Conservation (phyloP, 2,113 vertebrate genomes). For the Erythrocercus mccallii region DNA sequence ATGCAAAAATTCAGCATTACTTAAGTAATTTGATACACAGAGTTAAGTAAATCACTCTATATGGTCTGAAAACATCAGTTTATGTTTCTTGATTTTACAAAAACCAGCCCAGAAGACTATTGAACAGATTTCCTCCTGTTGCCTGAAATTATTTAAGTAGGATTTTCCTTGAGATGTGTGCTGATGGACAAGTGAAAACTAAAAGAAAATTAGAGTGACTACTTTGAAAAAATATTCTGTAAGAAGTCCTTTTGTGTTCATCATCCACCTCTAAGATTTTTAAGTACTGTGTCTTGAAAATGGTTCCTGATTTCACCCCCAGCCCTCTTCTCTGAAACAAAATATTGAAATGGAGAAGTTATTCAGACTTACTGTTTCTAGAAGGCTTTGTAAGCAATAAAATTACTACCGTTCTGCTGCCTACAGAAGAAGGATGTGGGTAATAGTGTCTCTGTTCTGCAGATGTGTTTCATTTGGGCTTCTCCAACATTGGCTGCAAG, state of each 20-base stretch:
- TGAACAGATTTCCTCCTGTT: background rate
- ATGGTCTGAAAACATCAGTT: background rate
- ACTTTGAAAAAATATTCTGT: background rate
- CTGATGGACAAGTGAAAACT: background rate
- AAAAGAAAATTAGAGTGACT: background rate
- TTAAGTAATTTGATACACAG: background rate
- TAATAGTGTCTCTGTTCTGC: constrained; percentile 41
- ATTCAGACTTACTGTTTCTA: constrained; percentile 23
- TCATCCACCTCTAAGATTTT: background rate
- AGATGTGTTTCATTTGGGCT: constrained; percentile 51
- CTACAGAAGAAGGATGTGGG: constrained; percentile 47
- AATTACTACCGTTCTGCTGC: background rate
- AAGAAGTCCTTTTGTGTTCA: background rate
- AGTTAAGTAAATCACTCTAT: background rate
- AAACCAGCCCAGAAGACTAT: background rate
- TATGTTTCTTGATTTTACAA: background rate
- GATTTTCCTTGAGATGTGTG: background rate
- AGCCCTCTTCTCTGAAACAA: background rate
- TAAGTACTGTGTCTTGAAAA: background rate
- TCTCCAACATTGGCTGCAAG: background rate
- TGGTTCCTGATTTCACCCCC: background rate
- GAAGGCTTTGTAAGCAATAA: constrained; percentile 37
- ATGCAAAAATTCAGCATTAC: background rate
- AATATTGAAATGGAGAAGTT: constrained; percentile 15
- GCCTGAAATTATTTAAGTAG: background rate